phyloP scores from a whole-genome alignment of 1,140 invertebrate genomes.

The Magallana gigas region DNA sequence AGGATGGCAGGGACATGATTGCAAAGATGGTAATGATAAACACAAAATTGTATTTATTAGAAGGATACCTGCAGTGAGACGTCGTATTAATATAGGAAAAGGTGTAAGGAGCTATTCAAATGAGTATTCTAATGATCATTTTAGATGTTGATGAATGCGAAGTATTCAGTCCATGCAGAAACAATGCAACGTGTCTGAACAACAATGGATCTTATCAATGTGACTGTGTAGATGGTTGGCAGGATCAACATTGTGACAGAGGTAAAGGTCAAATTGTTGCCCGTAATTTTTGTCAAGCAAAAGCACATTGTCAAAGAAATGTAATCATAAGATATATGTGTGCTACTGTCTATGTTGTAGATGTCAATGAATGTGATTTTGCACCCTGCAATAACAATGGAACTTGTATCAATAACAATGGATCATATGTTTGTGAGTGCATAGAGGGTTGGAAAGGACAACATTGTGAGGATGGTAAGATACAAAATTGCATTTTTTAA shows the following conservation, averaged over 20 bases:
- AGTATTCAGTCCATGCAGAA: conserved; percentile 72
- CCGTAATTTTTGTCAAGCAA: too few relatives aligned
- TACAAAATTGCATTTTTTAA: conserved; percentile 55
- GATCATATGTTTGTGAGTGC: neutral
- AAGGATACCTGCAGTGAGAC: too few relatives aligned
- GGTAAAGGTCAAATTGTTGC: neutral
- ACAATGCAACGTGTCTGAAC: conserved; percentile 94
- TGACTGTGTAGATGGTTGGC: conserved; percentile 17
- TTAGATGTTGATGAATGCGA: conserved; percentile 36
- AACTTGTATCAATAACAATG: conserved; percentile 27
- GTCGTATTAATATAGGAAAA: too few relatives aligned
- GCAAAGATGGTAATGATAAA: neutral
- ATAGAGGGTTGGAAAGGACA: conserved; percentile 42
- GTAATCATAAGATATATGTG: too few relatives aligned
- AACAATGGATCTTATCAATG: conserved; percentile 58
- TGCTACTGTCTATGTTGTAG: neutral
- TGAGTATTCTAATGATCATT: neutral
- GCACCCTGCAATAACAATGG: conserved; percentile 83
- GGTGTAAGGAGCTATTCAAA: too few relatives aligned
- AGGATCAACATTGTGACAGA: neutral
- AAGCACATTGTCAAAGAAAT: too few relatives aligned
- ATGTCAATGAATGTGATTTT: neutral
- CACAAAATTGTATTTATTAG: too few relatives aligned
- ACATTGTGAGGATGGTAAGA: conserved; percentile 61
- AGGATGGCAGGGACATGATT: conserved; percentile 40